Evolutionary conservation across 2,113 vertebrate genomes (phyloP), one percentile per base, ranked within the genome.

Genomic region (Heterocephalus glaber): DNA sequence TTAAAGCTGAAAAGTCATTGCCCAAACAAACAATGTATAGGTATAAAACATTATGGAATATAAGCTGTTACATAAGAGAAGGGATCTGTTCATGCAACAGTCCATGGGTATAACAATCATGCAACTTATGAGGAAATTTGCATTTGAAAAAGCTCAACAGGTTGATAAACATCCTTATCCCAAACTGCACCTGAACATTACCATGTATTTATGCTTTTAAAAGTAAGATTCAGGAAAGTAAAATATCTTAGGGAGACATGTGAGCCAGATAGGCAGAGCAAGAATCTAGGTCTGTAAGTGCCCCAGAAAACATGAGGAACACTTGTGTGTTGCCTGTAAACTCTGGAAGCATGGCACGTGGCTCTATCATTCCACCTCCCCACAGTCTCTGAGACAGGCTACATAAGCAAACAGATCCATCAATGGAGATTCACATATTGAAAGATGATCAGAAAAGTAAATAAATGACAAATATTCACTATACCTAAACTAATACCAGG

Each of bases 1-100:
- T 47, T 89, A 86, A 92, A 92, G 14, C 47, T 63, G n/a, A 83
- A 86, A 94, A 90, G 68, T 76, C 82, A 58, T 30, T 58, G 3
- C 16, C 30, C n/a, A n/a, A n/a, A n/a, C 49, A 82, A 92, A 82
- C n/a, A 65, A 81, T 95, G 16, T 76, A 52, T 41, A 26, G 38
- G 12, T 89, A 86, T 63, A 79, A 87, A 33, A 61, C 35, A 82
- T 82, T 54, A 70, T 68, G 26, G 35, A 87, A 10, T 41, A 41
- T 28, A 4, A 0, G 5, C 41, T 89, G 7, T 68, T 90, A n/a
- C 3, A 28, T 44, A 47, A 8, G 52, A 70, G 1, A 10, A 70
- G 41, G 66, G 33, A 44, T 26, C 68, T 84, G 79, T 33, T n/a
- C n/a, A n/a, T n/a, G 47, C 47, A 93, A 8, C 0, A 16, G 12